Percentiles rank a stretch among this genome's conserved stretches.
Evolutionary conservation across 2,888 invertebrate genomes (phyloP).

Genomic region (Phortica okadai): DNA sequence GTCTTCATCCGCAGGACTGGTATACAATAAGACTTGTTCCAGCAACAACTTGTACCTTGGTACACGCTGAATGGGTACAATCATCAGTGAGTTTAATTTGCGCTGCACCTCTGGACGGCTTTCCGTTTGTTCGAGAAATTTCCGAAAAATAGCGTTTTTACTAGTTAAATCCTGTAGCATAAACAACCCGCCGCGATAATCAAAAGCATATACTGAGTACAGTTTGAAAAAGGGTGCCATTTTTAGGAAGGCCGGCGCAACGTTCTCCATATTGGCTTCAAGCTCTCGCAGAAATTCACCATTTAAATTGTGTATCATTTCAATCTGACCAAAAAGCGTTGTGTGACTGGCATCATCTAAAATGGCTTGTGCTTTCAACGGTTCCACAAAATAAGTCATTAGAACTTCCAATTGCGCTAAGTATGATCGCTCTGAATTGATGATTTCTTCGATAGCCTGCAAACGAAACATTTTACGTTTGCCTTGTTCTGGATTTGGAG

Average conservation of each 20-base stretch:
- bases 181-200: constrained; percentile 81
- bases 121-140: constrained; percentile 81
- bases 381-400: constrained; percentile 81
- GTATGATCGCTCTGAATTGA: constrained; percentile 84
- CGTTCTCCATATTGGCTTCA: constrained; percentile 78
- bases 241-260: constrained; percentile 82
- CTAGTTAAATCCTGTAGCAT: constrained; percentile 79
- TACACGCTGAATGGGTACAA: constrained; percentile 87
- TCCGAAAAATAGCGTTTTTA: constrained; percentile 78
- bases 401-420: constrained; percentile 82
- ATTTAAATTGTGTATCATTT: constrained; percentile 81
- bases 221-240: constrained; percentile 87
- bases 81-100: constrained; percentile 84
- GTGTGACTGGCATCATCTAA: constrained; percentile 78
- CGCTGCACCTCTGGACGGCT: constrained; percentile 83
- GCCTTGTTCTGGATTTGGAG: constrained; percentile 68
- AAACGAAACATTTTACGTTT: constrained; percentile 73
- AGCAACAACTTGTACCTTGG: constrained; percentile 86
- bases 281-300: constrained; percentile 80
- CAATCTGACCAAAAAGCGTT: constrained; percentile 81
- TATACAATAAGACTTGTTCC: constrained; percentile 82
- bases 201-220: constrained; percentile 87
- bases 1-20: constrained; percentile 79
- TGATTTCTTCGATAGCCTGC: constrained; percentile 83
- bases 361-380: constrained; percentile 78